These are phyloP conservation scores for Hemaris fuciformis DNA, from an alignment of 2,888 invertebrate species.

Conservation along the genomic window DNA sequence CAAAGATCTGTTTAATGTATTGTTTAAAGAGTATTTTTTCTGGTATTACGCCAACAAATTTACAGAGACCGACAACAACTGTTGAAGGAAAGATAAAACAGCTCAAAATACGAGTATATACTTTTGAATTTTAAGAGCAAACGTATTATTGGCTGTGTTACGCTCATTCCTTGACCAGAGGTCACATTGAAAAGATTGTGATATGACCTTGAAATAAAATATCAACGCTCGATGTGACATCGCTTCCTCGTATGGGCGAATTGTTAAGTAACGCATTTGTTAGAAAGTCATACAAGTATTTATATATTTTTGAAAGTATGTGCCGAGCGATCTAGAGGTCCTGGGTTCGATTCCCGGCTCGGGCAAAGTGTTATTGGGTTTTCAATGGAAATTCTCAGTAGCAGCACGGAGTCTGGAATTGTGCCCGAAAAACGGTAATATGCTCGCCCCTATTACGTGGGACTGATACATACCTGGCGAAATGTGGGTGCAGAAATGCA, in stretches of 20 bases:
- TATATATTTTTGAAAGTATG: too few relatives aligned
- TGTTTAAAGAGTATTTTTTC: neutral
- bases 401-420: too few relatives aligned
- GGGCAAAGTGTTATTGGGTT: too few relatives aligned
- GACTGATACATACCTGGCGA: too few relatives aligned
- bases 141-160: neutral
- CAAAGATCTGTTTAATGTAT: neutral
- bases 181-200: neutral
- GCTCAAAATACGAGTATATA: neutral
- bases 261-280: neutral
- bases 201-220: constrained; percentile 4
- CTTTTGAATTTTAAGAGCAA: neutral
- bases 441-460: too few relatives aligned
- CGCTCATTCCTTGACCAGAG: neutral
- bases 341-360: too few relatives aligned
- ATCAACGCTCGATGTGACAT: neutral
- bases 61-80: neutral
- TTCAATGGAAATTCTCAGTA: too few relatives aligned
- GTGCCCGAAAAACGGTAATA: too few relatives aligned
- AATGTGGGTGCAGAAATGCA: too few relatives aligned
- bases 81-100: neutral
- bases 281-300: neutral
- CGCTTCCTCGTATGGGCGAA: neutral
- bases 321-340: too few relatives aligned
- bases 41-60: too few relatives aligned